These are phyloP conservation scores for Acrobasis consociella DNA, from an alignment of 2,888 invertebrate species.

Conservation along the genomic window DNA sequence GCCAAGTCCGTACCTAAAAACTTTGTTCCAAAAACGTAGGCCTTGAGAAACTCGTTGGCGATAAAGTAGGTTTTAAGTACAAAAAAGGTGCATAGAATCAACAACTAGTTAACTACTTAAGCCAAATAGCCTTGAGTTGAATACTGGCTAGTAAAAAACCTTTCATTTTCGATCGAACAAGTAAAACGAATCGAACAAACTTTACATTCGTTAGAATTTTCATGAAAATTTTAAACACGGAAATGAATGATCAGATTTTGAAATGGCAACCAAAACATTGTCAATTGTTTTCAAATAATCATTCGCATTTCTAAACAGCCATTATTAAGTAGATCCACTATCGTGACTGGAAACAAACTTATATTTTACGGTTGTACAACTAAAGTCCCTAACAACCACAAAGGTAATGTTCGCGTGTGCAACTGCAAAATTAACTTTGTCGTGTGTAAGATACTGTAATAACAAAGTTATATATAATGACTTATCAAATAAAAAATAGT, in stretches of 20 bases:
- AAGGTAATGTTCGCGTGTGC: conserved; percentile 25
- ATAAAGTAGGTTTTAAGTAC: no score
- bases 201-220: no score
- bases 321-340: conserved; percentile 24
- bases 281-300: conserved; percentile 24
- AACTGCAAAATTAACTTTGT: conserved; percentile 38
- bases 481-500: conserved; percentile 27
- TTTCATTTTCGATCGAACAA: no score
- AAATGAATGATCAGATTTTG: not conserved
- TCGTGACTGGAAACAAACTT: conserved; percentile 32
- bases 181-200: no score
- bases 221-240: not conserved
- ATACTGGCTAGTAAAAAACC: not conserved
- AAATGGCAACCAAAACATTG: not conserved
- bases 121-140: no score
- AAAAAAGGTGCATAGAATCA: no score
- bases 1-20: no score
- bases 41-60: no score
- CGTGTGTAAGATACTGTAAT: conserved; percentile 34
- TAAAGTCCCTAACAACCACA: conserved; percentile 24
- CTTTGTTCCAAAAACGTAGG: no score
- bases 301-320: conserved; percentile 35
- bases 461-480: not conserved
- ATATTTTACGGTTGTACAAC: conserved; percentile 29
- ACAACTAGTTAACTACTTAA: no score